phyloP scores from a whole-genome alignment of 2,113 vertebrate species.

The Gobius niger region DNA sequence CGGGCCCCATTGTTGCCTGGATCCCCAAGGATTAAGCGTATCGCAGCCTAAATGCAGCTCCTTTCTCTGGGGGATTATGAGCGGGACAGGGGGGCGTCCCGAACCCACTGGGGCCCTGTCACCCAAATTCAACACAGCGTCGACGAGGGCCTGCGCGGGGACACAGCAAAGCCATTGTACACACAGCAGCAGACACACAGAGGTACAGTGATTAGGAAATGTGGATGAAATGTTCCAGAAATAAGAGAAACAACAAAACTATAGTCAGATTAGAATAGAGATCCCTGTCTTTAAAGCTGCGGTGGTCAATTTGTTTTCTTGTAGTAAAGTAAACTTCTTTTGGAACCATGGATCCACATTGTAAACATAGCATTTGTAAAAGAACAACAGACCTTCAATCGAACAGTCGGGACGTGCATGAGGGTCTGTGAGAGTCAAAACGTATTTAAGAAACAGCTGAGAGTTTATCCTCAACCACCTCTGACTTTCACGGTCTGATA shows the following conservation, averaged over 20 bases:
- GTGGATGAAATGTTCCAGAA: background rate
- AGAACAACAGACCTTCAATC: too few relatives aligned
- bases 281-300: too few relatives aligned
- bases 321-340: too few relatives aligned
- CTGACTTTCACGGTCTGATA: too few relatives aligned
- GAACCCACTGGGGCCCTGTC: background rate
- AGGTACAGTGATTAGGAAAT: background rate
- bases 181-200: background rate
- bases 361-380: too few relatives aligned
- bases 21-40: background rate
- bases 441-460: too few relatives aligned
- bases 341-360: too few relatives aligned
- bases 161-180: background rate
- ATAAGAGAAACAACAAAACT: background rate
- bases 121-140: background rate
- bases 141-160: background rate
- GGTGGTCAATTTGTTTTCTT: too few relatives aligned
- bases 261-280: background rate
- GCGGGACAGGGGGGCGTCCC: background rate
- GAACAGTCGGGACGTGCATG: too few relatives aligned
- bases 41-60: background rate
- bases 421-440: too few relatives aligned
- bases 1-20: background rate
- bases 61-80: conserved; percentile 4
- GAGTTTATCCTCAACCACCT: too few relatives aligned